These are phyloP conservation scores for Microtus agrestis DNA, from an alignment of 2,797 vertebrate genomes.

Conservation along the genomic window DNA sequence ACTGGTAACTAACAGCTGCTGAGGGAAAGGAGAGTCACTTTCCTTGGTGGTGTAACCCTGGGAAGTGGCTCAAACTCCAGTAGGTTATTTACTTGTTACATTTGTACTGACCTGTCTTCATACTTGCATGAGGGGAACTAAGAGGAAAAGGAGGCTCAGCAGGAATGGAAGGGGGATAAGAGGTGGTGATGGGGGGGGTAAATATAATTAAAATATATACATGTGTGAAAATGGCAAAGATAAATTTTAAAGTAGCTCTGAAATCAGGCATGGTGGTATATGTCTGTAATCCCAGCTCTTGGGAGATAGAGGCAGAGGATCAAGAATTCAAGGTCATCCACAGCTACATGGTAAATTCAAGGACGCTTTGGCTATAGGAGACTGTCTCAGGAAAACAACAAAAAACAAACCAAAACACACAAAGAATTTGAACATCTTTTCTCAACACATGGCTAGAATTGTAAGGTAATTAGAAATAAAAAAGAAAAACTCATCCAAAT, in stretches of 20 bases:
- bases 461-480: constrained; percentile 40
- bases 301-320: background rate
- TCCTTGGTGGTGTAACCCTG: background rate
- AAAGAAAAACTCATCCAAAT: background rate
- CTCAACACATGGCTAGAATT: constrained; percentile 44
- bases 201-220: background rate
- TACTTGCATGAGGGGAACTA: no score
- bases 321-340: background rate
- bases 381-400: background rate
- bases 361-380: background rate
- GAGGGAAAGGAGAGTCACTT: background rate
- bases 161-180: background rate
- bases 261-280: background rate
- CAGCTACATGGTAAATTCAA: background rate
- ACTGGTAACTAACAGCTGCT: background rate
- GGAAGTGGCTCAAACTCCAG: no score
- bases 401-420: background rate
- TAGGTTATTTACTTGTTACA: background rate
- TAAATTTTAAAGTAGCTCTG: constrained; percentile 29
- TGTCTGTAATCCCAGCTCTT: background rate
- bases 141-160: background rate
- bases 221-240: background rate
- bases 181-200: background rate
- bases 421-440: background rate
- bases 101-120: background rate